Percentiles rank a stretch among this genome's conserved stretches.
These are phyloP conservation scores for Atrina japonica DNA, from an alignment of 2,888 invertebrate genomes.

Conservation along the genomic window DNA sequence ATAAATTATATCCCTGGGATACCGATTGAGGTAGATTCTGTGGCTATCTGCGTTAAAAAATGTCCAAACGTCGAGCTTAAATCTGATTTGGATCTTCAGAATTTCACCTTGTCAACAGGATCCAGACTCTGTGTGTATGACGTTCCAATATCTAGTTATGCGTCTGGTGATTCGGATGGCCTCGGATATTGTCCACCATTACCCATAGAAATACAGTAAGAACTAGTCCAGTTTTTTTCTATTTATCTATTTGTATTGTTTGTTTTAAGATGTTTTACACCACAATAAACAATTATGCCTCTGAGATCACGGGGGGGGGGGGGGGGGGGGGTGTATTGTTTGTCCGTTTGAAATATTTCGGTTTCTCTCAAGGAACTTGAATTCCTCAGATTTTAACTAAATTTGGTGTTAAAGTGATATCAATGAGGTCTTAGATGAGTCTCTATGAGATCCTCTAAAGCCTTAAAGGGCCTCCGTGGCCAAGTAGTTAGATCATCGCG, in stretches of 20 bases:
- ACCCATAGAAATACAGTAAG: conserved; percentile 88
- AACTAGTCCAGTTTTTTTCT: not conserved
- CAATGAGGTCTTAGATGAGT: no score
- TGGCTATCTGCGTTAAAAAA: conserved; percentile 93
- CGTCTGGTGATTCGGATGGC: conserved; percentile 47
- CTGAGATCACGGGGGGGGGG: no score
- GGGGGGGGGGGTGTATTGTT: no score
- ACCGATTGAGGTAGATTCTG: conserved; percentile 76
- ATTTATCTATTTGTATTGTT: not conserved
- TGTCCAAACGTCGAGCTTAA: conserved; percentile 88
- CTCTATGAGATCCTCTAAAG: no score
- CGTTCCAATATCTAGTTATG: conserved; percentile 56
- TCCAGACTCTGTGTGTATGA: conserved; percentile 87
- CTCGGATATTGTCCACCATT: conserved; percentile 86
- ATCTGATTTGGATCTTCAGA: conserved; percentile 85
- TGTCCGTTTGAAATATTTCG: no score
- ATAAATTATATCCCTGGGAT: conserved; percentile 26
- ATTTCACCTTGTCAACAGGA: conserved; percentile 87
- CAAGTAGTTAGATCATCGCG: no score
- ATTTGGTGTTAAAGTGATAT: no score
- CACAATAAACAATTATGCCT: no score
- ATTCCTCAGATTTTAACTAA: no score
- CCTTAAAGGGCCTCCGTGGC: no score
- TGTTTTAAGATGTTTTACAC: no score
- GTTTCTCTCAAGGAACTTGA: no score